Conservation (phyloP, 2,888 invertebrate genomes). For the Eupeodes latifasciatus region DNA sequence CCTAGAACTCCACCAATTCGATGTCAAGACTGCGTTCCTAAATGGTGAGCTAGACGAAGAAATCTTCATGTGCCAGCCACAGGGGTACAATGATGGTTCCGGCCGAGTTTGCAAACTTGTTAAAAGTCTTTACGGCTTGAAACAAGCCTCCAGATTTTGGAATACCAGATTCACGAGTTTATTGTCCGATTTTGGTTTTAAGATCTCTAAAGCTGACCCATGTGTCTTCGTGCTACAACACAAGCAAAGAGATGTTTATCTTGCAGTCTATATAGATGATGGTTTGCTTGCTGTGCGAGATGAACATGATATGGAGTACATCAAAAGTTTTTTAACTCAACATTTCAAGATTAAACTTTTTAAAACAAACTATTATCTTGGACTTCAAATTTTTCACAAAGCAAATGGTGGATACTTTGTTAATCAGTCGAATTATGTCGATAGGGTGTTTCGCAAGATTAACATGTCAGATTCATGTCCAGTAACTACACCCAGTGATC, state of each 20-base stretch:
- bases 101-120: constrained; percentile 68
- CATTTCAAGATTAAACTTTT: constrained; percentile 25
- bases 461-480: constrained; percentile 63
- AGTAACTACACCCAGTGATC: constrained; percentile 65
- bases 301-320: background rate
- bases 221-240: constrained; percentile 76
- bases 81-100: constrained; percentile 63
- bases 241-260: constrained; percentile 54
- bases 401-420: constrained; percentile 61
- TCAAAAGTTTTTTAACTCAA: background rate
- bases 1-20: constrained; percentile 8
- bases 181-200: constrained; percentile 25
- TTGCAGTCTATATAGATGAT: constrained; percentile 79
- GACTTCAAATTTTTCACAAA: constrained; percentile 26
- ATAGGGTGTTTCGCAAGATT: constrained; percentile 58
- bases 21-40: constrained; percentile 51
- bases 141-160: constrained; percentile 49
- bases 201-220: constrained; percentile 76
- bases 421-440: constrained; percentile 57
- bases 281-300: constrained; percentile 74
- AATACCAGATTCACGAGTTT: constrained; percentile 26
- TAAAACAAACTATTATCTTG: constrained; percentile 20
- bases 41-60: constrained; percentile 51
- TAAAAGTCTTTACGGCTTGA: constrained; percentile 77
- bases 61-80: constrained; percentile 65